A percentile compares a stretch with the other conserved stretches of the same genome.
Evolutionary conservation across 2,113 vertebrate species (phyloP).

Genomic region (Actenoides lindsayi): DNA sequence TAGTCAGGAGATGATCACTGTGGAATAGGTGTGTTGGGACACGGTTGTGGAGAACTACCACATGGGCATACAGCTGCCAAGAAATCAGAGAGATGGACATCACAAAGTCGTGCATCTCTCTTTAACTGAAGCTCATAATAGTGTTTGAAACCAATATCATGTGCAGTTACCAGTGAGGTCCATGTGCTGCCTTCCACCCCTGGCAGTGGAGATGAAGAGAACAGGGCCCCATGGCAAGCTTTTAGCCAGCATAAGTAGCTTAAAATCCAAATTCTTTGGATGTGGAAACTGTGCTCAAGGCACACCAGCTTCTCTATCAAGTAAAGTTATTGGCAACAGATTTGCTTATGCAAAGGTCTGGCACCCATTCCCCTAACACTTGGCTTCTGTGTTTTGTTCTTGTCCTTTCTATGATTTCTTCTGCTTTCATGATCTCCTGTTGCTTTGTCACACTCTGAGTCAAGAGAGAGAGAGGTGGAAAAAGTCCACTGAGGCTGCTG

Average conservation of each 20-base stretch:
- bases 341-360: neutral
- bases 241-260: neutral
- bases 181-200: neutral
- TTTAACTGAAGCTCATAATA: neutral
- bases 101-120: accelerated
- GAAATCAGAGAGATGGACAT: neutral
- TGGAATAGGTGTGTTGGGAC: neutral
- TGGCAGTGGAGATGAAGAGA: neutral
- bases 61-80: neutral
- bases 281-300: neutral
- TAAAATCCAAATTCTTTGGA: neutral
- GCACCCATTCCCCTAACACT: neutral
- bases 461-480: neutral
- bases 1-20: neutral
- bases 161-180: neutral
- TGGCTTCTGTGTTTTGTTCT: neutral
- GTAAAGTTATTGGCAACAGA: neutral
- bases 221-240: neutral
- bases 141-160: neutral
- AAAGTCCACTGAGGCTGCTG: neutral
- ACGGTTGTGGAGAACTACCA: neutral
- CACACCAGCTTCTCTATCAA: neutral
- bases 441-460: neutral
- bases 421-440: neutral
- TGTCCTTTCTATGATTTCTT: neutral